Base-by-base conservation (phyloP, 2,113 vertebrate genomes). In the Pimephales promelas region DNA sequence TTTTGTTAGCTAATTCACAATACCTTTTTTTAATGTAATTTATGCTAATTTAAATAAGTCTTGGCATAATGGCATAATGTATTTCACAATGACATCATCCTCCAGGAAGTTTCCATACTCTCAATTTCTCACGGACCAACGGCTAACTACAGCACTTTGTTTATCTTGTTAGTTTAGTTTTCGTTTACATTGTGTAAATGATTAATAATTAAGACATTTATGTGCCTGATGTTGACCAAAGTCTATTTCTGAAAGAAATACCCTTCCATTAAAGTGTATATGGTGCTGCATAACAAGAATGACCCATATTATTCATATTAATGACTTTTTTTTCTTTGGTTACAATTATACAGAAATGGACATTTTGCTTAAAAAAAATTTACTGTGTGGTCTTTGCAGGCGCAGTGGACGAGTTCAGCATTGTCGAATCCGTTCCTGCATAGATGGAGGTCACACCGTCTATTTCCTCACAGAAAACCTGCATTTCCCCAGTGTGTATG, bases 401-500 rank as follows among this genome's bases (percentile, higher is more conserved):
- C 95, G 97, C 47, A 92, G 91, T 0, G 97, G 97, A 45, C 92
- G 96, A 59, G 98, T 98, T 79, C 98, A 99, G 92, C 98, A 99
- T 92, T 99, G 97, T 83, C 94, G 95, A 2, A 97, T 99, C 72
- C 97, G 96, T 78, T 97, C 97, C 0, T 87, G 80, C 13, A 59
- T 89, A 0, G 96, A 98, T 2, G 95, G 90, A 0, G 92, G 92
- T 1, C 26, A 84, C 83, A 87, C 90, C 2, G 95, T 92, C 88
- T 98, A 94, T 91, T 99, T 91, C 92, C 94, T 99, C 92, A 97
- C 97, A 0, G 94, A 97, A 59, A 97, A 97, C 92, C 92, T 98
- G 80, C 95, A 92, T 87, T 98, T 99, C 85, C 90, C 92, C 89
- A 97, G 92, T 87, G 93, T 99, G 86, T 97, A 95, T 7, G 88